phyloP scores from a whole-genome alignment of 2,797 vertebrate species.

The Valencia hispanica region DNA sequence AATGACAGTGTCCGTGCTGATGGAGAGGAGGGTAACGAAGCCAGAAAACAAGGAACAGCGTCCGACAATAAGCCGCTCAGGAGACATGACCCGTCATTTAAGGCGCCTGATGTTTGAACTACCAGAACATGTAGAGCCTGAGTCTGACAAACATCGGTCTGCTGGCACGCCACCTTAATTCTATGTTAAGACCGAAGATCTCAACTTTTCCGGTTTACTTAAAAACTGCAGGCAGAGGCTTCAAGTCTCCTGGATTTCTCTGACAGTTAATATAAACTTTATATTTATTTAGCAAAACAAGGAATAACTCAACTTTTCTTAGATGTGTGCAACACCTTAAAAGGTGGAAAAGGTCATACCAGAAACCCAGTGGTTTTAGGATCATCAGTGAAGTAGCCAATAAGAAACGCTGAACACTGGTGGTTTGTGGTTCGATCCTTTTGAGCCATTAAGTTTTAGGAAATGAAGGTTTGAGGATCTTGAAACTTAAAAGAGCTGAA shows the following conservation, averaged over 20 bases:
- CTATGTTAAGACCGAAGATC: constrained; percentile 65
- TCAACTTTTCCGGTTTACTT: constrained; percentile 60
- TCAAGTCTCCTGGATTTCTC: constrained; percentile 3
- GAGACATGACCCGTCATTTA: constrained; percentile 70
- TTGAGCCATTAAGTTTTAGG: not conserved
- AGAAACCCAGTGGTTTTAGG: not conserved
- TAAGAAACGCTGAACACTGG: not conserved
- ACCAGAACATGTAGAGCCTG: constrained; percentile 51
- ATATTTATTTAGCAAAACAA: not conserved
- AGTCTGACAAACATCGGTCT: constrained; percentile 76
- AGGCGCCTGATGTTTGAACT: constrained; percentile 70
- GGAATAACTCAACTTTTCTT: not conserved
- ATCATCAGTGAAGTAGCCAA: not conserved
- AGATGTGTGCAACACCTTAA: not conserved
- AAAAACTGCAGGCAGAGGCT: constrained; percentile 54
- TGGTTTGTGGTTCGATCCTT: not conserved
- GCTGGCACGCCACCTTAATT: constrained; percentile 72
- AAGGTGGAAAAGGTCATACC: not conserved
- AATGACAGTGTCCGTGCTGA: constrained; percentile 71
- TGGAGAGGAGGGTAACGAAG: constrained; percentile 61
- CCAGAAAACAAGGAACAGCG: constrained; percentile 60
- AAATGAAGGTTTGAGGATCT: not conserved
- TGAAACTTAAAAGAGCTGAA: not conserved
- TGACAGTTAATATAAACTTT: constrained; percentile 16
- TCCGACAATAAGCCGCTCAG: constrained; percentile 54